Evolutionary conservation across 2,113 vertebrate genomes (phyloP).

Genomic region (Caranx melampygus): DNA sequence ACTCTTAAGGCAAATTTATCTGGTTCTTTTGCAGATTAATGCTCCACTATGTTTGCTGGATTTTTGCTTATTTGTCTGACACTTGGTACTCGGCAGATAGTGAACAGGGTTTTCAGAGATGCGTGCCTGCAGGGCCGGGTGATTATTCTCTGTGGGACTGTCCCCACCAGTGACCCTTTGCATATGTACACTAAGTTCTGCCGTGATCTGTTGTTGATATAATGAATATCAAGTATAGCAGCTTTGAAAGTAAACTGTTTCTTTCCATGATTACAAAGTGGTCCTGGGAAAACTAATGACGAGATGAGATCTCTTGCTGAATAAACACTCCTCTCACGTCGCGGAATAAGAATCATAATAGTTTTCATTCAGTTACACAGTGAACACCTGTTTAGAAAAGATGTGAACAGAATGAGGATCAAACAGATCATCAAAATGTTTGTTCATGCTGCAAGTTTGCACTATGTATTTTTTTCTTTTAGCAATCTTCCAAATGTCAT

Average conservation of each 20-base stretch:
- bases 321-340: not conserved
- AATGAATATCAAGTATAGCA: not conserved
- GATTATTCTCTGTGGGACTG: not conserved
- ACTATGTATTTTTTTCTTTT: not conserved
- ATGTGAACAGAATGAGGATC: no score
- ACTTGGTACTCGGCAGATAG: not conserved
- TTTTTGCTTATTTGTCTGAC: not conserved
- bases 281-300: not conserved
- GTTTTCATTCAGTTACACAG: no score
- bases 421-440: not conserved
- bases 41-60: not conserved
- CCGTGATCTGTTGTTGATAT: not conserved
- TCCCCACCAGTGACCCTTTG: not conserved
- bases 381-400: no score
- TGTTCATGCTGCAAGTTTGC: not conserved
- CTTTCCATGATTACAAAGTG: not conserved
- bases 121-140: not conserved
- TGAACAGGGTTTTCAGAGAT: not conserved
- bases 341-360: not conserved
- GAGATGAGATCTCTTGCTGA: not conserved
- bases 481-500: not conserved
- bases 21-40: not conserved
- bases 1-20: not conserved
- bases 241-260: slow-evolving; percentile 11
- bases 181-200: not conserved